Percentiles rank a stretch among this genome's conserved stretches.
These are phyloP conservation scores for Dolichopus griseipennis DNA, from an alignment of 2,888 invertebrate species.

Conservation along the genomic window DNA sequence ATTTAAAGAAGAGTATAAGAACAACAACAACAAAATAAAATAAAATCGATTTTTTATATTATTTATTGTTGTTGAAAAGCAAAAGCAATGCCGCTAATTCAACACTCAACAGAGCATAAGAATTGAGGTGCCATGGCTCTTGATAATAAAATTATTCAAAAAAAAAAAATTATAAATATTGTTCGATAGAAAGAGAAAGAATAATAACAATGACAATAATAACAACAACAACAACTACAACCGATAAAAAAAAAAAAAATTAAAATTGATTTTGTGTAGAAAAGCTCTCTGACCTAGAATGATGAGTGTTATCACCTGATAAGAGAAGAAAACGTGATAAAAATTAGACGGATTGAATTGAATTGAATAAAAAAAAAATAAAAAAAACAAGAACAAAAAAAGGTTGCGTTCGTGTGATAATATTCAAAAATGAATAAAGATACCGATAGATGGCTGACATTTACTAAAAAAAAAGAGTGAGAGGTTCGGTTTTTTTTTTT, in stretches of 20 bases:
- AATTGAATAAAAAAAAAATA: no score
- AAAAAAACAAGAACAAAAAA: no score
- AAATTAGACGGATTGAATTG: background rate
- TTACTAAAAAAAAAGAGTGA: background rate
- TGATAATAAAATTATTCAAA: background rate
- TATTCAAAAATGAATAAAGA: background rate
- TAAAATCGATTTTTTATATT: background rate
- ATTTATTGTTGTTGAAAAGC: no score
- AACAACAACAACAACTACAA: no score
- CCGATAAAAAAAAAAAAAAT: background rate
- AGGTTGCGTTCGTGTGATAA: background rate
- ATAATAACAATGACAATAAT: no score
- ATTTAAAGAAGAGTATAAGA: background rate
- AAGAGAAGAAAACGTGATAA: background rate
- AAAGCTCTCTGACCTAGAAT: conserved; percentile 4
- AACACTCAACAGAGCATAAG: background rate
- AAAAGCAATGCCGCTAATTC: background rate
- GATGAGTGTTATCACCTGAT: conserved; percentile 6
- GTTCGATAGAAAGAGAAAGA: no score
- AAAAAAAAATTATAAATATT: background rate
- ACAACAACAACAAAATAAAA: background rate
- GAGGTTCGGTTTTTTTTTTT: background rate
- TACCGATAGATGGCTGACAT: background rate
- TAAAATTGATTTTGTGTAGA: background rate
- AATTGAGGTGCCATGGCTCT: background rate